Conservation (phyloP, 2,888 invertebrate genomes). For the Eristalis intricaria region DNA sequence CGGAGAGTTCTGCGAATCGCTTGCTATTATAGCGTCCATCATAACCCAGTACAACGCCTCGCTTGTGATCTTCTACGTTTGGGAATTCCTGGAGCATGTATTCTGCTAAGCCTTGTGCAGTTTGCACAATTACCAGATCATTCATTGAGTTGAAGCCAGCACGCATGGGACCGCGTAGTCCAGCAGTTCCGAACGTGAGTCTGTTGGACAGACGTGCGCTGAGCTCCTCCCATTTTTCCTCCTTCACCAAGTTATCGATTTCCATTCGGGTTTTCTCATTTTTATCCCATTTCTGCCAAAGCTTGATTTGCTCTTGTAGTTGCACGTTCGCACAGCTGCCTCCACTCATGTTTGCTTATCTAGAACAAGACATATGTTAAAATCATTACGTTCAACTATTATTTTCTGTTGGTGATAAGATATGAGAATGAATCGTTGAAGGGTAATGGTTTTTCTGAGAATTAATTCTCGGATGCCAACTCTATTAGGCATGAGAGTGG, state of each 20-base stretch:
- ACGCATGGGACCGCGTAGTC: slow-evolving; percentile 95
- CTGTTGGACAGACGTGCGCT: slow-evolving; percentile 86
- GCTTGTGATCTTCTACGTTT: slow-evolving; percentile 82
- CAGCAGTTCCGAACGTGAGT: slow-evolving; percentile 95
- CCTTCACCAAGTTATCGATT: slow-evolving; percentile 84
- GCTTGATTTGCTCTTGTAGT: slow-evolving; percentile 83
- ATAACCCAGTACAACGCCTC: slow-evolving; percentile 93
- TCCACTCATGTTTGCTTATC: slow-evolving; percentile 9
- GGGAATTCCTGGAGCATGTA: slow-evolving; percentile 86
- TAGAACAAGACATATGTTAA: not conserved
- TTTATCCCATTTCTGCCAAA: slow-evolving; percentile 90
- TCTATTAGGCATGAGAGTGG: not conserved
- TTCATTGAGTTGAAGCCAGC: slow-evolving; percentile 97
- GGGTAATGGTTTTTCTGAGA: not conserved
- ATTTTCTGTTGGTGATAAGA: not conserved
- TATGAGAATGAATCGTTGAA: not conserved
- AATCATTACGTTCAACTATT: too few species aligned
- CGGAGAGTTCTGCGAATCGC: slow-evolving; percentile 90
- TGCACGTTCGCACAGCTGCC: not conserved
- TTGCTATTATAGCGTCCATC: slow-evolving; percentile 96
- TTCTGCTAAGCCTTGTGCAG: slow-evolving; percentile 92
- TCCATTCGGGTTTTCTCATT: slow-evolving; percentile 86
- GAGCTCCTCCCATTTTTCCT: slow-evolving; percentile 84
- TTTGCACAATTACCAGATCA: slow-evolving; percentile 97
- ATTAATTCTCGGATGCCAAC: not conserved